phyloP scores from a whole-genome alignment of 2,113 vertebrate genomes.

The Brienomyrus longianalis region DNA sequence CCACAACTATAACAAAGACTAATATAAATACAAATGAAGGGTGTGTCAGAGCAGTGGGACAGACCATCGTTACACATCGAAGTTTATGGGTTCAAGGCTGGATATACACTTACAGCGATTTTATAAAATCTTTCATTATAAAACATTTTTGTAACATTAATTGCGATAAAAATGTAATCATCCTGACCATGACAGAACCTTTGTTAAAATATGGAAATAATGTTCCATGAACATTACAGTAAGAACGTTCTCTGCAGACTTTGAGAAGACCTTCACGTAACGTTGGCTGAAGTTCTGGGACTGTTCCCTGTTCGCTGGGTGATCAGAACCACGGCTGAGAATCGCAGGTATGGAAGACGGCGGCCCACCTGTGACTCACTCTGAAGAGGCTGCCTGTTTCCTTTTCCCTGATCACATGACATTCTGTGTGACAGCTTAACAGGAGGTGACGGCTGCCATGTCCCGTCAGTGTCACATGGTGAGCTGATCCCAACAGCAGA shows the following conservation, averaged over 20 bases:
- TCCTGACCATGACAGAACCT: neutral
- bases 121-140: neutral
- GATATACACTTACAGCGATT: neutral
- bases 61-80: neutral
- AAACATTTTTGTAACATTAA: neutral
- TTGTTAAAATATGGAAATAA: neutral
- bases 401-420: slow-evolving; percentile 7
- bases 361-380: slow-evolving; percentile 11
- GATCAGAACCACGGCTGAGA: neutral
- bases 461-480: neutral
- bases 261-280: neutral
- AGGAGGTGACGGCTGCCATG: neutral
- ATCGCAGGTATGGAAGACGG: neutral
- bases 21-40: neutral
- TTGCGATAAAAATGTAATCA: neutral
- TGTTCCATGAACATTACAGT: neutral
- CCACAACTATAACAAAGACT: neutral
- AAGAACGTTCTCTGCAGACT: neutral
- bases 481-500: neutral
- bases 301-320: neutral
- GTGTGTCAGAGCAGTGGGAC: neutral
- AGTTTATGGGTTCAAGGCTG: neutral
- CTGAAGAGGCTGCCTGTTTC: slow-evolving; percentile 23
- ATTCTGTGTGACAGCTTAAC: neutral
- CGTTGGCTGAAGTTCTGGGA: neutral